Evolutionary conservation across 1,140 invertebrate species (phyloP), one percentile per base, ranked within the genome.

Genomic region (Lordiphosa stackelbergi): DNA sequence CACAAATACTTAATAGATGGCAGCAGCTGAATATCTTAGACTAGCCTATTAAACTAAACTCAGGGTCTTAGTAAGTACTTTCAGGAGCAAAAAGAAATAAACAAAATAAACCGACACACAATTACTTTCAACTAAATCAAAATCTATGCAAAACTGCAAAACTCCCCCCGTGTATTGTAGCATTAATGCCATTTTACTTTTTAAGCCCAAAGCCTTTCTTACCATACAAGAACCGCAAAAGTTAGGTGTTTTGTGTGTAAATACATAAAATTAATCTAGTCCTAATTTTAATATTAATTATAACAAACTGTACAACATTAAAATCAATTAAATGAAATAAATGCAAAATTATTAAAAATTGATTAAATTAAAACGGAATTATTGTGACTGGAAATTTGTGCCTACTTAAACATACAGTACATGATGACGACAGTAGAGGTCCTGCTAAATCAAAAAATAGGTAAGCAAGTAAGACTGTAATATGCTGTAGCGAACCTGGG

Each of bases 201-300:
- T 7, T 31, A 31, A 31, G 28, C 7, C 28, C 28, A 31, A 31
- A 31, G 28, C 28, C 28, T 31, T 31, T 31, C 28, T 31, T 31
- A 54, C 22, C 22, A 24, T 24, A 24, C 22, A 24, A 24, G 16
- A 58, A 28, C 38, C 47, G 31, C 48, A 51, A 55, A 31, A 57
- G 62, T 74, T 60, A 56, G 70, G 70, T 54, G 66, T 77, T 72
- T 72, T 71, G 51, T 79, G 66, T 72, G 57, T 57, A 46, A 45
- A 60, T 13, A 43, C 46, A 46, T 56, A 78, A 69, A 78, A 66
- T 66, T 81, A 81, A 69, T 83, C 75, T 81, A 81, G 75, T 81
- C 75, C 72, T 81, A 83, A 81, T 68, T 81, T 51, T 81, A 81
- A 81, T 71, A 69, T 31, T 83, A 78, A 69, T 56, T 81, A 74